Conservation (phyloP, 2,888 invertebrate species). For the Bhutanitis thaidina region DNA sequence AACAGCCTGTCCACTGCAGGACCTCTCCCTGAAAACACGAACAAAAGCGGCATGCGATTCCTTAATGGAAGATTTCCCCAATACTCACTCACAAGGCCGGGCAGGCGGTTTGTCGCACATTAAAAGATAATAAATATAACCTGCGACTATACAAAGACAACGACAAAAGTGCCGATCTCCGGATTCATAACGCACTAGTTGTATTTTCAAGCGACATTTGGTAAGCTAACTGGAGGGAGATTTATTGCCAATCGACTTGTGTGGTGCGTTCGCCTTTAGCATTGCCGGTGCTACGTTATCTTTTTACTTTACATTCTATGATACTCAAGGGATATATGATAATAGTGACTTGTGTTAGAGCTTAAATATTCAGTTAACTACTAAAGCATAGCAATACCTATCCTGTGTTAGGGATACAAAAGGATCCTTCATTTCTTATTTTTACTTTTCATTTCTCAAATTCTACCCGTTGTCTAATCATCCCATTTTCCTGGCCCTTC, state of each 20-base stretch:
- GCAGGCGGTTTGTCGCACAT: background rate
- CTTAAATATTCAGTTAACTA: too few species aligned
- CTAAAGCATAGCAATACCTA: too few species aligned
- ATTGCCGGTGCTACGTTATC: background rate
- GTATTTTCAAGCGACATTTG: constrained; percentile 63
- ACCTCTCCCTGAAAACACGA: too few species aligned
- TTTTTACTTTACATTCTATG: constrained; percentile 1
- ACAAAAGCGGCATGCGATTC: too few species aligned
- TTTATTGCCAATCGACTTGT: constrained; percentile 65
- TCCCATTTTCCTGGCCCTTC: too few species aligned
- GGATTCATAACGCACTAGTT: constrained; percentile 43
- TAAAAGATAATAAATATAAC: constrained; percentile 42
- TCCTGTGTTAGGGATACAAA: too few species aligned
- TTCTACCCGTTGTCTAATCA: too few species aligned
- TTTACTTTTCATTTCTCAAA: too few species aligned
- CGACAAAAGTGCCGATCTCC: constrained; percentile 50
- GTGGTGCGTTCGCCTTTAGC: constrained; percentile 41
- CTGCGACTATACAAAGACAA: constrained; percentile 49
- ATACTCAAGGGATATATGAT: background rate
- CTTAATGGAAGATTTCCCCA: too few species aligned
- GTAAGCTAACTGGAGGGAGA: constrained; percentile 67
- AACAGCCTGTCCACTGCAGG: too few species aligned
- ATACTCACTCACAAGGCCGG: too few species aligned
- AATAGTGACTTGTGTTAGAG: too few species aligned
- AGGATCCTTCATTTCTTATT: background rate